Conservation (phyloP, 2,888 invertebrate genomes). For the Phaonia tiefii region DNA sequence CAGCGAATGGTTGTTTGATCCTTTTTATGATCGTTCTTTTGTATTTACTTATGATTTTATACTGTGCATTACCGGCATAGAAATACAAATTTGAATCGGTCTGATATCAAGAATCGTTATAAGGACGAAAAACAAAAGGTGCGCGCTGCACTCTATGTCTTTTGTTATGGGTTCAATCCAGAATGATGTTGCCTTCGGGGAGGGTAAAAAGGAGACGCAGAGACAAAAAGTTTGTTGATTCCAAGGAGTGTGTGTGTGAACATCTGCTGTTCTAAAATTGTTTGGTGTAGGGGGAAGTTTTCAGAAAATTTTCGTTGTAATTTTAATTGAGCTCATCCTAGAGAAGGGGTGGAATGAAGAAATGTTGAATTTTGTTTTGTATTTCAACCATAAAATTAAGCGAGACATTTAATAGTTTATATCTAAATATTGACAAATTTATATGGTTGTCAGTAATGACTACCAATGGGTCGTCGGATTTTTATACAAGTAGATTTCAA, state of each 20-base stretch:
- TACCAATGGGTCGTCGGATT: no score
- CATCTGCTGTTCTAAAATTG: constrained; percentile 52
- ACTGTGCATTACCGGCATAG: neutral
- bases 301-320: neutral
- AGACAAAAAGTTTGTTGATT: constrained; percentile 65
- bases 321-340: constrained; percentile 1
- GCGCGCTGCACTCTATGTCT: constrained; percentile 63
- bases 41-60: constrained; percentile 16
- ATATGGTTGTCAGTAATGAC: no score
- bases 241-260: constrained; percentile 63
- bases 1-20: constrained; percentile 52
- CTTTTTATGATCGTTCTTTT: constrained; percentile 30
- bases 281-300: neutral
- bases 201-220: neutral
- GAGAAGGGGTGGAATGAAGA: no score
- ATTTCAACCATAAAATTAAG: no score
- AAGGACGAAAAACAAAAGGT: constrained; percentile 72
- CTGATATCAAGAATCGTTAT: neutral
- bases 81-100: constrained; percentile 2
- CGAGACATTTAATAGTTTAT: no score
- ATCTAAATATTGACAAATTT: no score
- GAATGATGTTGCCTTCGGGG: constrained; percentile 32
- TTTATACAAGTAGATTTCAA: no score
- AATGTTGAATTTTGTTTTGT: no score
- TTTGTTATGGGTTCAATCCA: constrained; percentile 42